Percentiles rank a stretch among this genome's conserved stretches.
These are phyloP conservation scores for Okapia johnstoni DNA, from an alignment of 2,113 vertebrate species.

Conservation along the genomic window DNA sequence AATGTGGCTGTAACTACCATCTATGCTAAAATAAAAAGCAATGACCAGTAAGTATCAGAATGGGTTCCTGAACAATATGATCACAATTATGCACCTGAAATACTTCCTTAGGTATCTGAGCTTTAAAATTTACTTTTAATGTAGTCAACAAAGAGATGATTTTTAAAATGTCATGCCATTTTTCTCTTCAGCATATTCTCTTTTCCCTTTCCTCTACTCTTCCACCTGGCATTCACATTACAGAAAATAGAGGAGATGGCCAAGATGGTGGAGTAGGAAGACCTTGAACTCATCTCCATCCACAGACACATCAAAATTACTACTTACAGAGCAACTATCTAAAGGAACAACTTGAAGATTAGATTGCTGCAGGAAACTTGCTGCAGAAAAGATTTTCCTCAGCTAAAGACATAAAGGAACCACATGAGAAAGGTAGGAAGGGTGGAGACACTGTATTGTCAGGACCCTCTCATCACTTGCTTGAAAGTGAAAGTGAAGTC, in stretches of 20 bases:
- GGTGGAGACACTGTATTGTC: background rate
- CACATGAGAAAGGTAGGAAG: background rate
- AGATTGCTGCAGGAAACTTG: background rate
- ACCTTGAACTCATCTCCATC: background rate
- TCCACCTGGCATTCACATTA: constrained; percentile 17
- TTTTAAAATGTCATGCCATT: background rate
- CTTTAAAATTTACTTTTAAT: constrained; percentile 36
- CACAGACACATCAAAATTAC: background rate
- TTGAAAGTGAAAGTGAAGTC: too few relatives aligned
- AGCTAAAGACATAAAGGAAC: background rate
- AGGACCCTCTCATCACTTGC: background rate
- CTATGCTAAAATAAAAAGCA: background rate
- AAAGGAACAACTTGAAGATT: background rate
- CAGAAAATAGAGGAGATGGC: background rate
- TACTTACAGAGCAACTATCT: background rate
- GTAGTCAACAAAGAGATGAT: background rate
- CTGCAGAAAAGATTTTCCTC: background rate
- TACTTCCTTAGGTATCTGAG: constrained; percentile 4
- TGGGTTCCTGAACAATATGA: background rate
- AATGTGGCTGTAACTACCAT: background rate
- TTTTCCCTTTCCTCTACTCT: background rate
- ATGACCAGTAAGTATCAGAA: background rate
- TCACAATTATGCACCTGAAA: background rate
- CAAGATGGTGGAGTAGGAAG: background rate
- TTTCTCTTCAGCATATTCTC: background rate